Conservation (phyloP, 2,797 vertebrate species). For the Hoplostethus mediterraneus region DNA sequence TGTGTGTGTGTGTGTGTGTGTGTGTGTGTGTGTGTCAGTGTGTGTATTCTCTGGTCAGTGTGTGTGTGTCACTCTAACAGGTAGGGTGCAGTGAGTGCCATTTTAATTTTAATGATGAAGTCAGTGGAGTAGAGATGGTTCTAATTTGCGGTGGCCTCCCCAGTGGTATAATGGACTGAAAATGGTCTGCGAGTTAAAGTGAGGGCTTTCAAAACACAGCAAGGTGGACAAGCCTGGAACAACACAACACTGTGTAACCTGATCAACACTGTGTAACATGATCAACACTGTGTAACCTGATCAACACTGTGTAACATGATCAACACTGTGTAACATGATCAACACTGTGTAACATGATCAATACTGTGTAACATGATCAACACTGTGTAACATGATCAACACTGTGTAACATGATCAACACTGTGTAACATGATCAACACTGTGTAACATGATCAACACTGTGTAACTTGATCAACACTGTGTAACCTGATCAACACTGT, state of each 20-base stretch:
- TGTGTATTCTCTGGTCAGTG: constrained; percentile 20
- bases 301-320: too few relatives aligned
- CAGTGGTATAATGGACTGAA: constrained; percentile 82
- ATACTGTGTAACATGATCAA: too few relatives aligned
- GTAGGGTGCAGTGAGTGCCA: constrained; percentile 70
- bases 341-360: too few relatives aligned
- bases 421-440: too few relatives aligned
- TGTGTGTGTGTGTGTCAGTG: constrained; percentile 16
- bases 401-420: too few relatives aligned
- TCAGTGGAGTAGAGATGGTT: constrained; percentile 83
- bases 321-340: too few relatives aligned
- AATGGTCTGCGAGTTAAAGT: constrained; percentile 81
- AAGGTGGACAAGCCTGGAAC: constrained; percentile 57
- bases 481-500: too few relatives aligned
- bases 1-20: background rate
- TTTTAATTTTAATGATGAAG: constrained; percentile 84
- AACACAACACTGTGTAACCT: background rate
- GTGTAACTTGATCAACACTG: too few relatives aligned
- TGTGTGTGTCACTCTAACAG: constrained; percentile 55
- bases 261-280: too few relatives aligned
- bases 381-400: too few relatives aligned
- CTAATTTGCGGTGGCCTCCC: constrained; percentile 81
- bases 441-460: too few relatives aligned
- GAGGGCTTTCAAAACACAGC: constrained; percentile 64
- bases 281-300: background rate